Percentiles rank a stretch among this genome's conserved stretches.
Evolutionary conservation across 37 sponge, comb jelly and placozoan species (phyloP).

Genomic region (Spongia lamella): DNA sequence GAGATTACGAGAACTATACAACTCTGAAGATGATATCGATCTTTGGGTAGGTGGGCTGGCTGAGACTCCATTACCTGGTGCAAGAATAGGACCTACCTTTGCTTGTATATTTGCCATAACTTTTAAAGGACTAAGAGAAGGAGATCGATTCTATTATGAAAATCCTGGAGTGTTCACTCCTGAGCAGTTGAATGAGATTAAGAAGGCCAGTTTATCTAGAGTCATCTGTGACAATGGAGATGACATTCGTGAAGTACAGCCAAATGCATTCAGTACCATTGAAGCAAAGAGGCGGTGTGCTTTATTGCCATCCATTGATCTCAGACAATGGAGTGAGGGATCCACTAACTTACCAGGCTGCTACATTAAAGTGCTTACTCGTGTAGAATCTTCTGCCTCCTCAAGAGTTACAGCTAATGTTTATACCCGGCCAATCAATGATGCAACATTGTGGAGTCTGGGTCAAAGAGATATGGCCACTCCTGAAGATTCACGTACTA

Average conservation of each 20-base stretch:
- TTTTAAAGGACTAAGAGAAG: slow-evolving; percentile 65
- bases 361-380: slow-evolving; percentile 8
- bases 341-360: neutral
- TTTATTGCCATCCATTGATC: slow-evolving; percentile 27
- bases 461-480: neutral
- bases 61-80: slow-evolving; percentile 57
- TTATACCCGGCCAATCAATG: neutral
- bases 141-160: slow-evolving; percentile 86
- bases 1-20: slow-evolving; percentile 52
- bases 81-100: slow-evolving; percentile 81
- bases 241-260: slow-evolving; percentile 47
- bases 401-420: neutral
- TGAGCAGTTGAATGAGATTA: slow-evolving; percentile 51
- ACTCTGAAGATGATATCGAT: slow-evolving; percentile 54
- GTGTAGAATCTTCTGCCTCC: no score
- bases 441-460: neutral
- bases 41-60: slow-evolving; percentile 82
- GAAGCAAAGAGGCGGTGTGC: slow-evolving; percentile 32
- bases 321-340: slow-evolving; percentile 27
- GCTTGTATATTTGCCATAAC: slow-evolving; percentile 87
- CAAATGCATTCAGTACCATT: slow-evolving; percentile 59
- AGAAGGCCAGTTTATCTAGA: slow-evolving; percentile 40
- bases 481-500: neutral
- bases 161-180: slow-evolving; percentile 66
- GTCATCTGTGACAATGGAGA: slow-evolving; percentile 88